Evolutionary conservation across 1,140 invertebrate genomes (phyloP).

Genomic region (Helicoverpa zea): DNA sequence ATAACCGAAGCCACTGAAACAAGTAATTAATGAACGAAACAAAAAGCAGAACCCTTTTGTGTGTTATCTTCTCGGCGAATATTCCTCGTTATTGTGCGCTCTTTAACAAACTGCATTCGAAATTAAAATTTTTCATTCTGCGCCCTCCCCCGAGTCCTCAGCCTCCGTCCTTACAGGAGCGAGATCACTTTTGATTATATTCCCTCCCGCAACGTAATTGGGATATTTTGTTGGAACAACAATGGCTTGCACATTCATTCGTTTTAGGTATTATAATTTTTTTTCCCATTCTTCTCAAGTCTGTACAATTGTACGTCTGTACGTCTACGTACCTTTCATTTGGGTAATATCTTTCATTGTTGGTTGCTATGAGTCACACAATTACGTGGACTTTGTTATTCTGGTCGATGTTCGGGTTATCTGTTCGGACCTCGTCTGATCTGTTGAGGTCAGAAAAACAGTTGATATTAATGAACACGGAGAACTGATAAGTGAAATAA

Average conservation of each 20-base stretch:
- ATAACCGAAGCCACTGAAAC: constrained; percentile 51
- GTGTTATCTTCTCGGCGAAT: constrained; percentile 77
- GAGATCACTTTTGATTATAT: constrained; percentile 85
- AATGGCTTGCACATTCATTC: constrained; percentile 82
- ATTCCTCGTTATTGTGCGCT: constrained; percentile 79
- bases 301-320: constrained; percentile 44
- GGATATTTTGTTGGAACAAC: constrained; percentile 81
- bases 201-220: constrained; percentile 83
- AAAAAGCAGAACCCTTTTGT: constrained; percentile 77
- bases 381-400: constrained; percentile 11
- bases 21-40: constrained; percentile 69
- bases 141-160: constrained; percentile 61
- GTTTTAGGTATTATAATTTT: constrained; percentile 81
- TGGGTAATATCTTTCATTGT: constrained; percentile 39
- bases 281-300: constrained; percentile 65
- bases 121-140: constrained; percentile 85
- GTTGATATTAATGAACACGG: neutral
- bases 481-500: neutral
- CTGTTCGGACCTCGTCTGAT: constrained; percentile 3
- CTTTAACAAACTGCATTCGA: constrained; percentile 85
- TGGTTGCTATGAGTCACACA: constrained; percentile 24
- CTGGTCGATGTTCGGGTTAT: constrained; percentile 1
- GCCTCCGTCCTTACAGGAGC: constrained; percentile 68
- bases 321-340: constrained; percentile 27
- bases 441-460: constrained; percentile 19